Conservation (phyloP, 2,113 vertebrate genomes). For the Aspiorhynchus laticeps region DNA sequence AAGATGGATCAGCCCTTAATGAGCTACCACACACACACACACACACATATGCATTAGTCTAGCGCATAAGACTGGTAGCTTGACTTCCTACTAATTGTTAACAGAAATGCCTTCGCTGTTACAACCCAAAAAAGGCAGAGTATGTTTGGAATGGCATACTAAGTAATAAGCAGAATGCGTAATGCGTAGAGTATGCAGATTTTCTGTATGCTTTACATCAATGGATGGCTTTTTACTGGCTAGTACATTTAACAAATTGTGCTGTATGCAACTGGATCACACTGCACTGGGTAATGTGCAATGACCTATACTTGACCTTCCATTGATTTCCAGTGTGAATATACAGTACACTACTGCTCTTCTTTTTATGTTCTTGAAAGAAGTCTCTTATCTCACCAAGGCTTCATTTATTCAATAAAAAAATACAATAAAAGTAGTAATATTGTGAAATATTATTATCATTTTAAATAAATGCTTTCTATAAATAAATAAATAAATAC, state of each 20-base stretch:
- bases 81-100: not conserved
- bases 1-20: conserved; percentile 12
- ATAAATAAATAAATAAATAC: no score
- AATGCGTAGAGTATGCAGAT: not conserved
- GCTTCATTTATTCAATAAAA: not conserved
- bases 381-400: no score
- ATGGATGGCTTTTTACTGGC: not conserved
- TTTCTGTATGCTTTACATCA: not conserved
- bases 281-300: not conserved
- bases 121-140: not conserved
- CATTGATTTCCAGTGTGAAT: not conserved
- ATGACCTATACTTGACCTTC: not conserved
- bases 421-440: not conserved
- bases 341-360: not conserved
- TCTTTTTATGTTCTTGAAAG: no score
- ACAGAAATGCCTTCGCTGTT: not conserved
- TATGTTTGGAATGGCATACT: not conserved
- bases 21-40: conserved; percentile 6
- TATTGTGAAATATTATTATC: not conserved
- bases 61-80: not conserved
- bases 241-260: not conserved
- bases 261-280: not conserved
- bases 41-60: not conserved
- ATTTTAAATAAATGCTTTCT: not conserved
- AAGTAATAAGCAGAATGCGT: not conserved